Conservation (phyloP, 1,140 invertebrate genomes). For the Brachionus paranguensis region DNA sequence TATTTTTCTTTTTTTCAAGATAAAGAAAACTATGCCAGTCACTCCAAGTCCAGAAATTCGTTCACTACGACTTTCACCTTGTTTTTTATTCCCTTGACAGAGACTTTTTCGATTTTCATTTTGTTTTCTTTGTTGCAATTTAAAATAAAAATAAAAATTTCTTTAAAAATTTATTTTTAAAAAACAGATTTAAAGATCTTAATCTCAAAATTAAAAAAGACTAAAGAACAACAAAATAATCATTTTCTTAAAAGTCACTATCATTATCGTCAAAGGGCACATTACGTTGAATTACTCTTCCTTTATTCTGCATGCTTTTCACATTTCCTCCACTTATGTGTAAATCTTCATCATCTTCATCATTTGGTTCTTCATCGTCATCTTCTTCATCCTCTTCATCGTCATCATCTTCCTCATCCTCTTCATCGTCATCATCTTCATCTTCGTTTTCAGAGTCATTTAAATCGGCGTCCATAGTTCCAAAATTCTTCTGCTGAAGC, state of each 20-base stretch:
- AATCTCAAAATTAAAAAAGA: background rate
- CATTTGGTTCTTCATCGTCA: background rate
- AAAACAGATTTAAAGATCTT: background rate
- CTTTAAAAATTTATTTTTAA: background rate
- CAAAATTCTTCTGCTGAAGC: constrained; percentile 27
- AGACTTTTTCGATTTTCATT: too few species aligned
- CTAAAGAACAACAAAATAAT: background rate
- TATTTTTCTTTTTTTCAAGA: too few species aligned
- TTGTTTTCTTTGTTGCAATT: too few species aligned
- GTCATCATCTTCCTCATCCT: constrained; percentile 38
- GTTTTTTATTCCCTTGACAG: too few species aligned
- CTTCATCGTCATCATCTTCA: constrained; percentile 37
- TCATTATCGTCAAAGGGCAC: constrained; percentile 8
- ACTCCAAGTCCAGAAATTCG: too few species aligned
- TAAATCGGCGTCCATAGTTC: background rate
- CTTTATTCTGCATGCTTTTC: background rate
- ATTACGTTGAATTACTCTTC: background rate
- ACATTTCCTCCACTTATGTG: background rate
- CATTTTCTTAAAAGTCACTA: constrained; percentile 26
- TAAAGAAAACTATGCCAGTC: too few species aligned
- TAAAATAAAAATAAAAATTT: background rate
- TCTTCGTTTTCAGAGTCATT: constrained; percentile 27
- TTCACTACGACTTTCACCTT: too few species aligned
- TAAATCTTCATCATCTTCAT: constrained; percentile 30
- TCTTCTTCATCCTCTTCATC: constrained; percentile 37